phyloP scores from a whole-genome alignment of 2,888 invertebrate genomes.

The Loripinus fragilis region DNA sequence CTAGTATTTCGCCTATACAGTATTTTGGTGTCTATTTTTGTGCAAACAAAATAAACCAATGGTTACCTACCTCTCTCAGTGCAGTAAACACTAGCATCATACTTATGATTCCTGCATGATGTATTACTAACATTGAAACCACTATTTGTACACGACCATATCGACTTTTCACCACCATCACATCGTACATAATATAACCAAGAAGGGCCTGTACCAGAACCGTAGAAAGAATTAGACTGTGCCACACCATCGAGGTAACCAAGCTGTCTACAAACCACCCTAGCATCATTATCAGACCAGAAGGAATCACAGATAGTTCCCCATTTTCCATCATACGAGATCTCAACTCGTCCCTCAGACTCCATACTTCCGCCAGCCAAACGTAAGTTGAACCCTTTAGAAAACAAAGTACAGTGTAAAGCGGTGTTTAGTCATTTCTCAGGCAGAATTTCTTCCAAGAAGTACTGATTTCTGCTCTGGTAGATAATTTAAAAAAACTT shows the following conservation, averaged over 20 bases:
- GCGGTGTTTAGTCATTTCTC: too few species aligned
- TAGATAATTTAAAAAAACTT: too few species aligned
- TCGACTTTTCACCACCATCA: slow-evolving; percentile 68
- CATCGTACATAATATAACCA: slow-evolving; percentile 69
- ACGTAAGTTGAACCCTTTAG: slow-evolving; percentile 60
- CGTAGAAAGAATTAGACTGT: slow-evolving; percentile 61
- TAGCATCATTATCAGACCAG: slow-evolving; percentile 65
- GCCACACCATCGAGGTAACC: slow-evolving; percentile 68
- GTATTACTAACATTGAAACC: slow-evolving; percentile 65
- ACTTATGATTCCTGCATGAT: slow-evolving; percentile 62
- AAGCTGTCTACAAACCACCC: slow-evolving; percentile 69
- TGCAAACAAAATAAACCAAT: too few species aligned
- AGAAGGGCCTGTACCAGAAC: slow-evolving; percentile 63
- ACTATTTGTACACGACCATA: slow-evolving; percentile 68
- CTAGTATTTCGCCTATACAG: too few species aligned
- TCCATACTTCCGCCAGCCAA: slow-evolving; percentile 51
- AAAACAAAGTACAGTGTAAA: too few species aligned
- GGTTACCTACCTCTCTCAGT: slow-evolving; percentile 67
- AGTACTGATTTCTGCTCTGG: too few species aligned
- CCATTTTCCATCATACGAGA: slow-evolving; percentile 67
- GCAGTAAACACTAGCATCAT: slow-evolving; percentile 71
- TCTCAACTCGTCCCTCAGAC: slow-evolving; percentile 65
- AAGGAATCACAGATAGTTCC: slow-evolving; percentile 70
- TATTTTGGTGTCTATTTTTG: too few species aligned
- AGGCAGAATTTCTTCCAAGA: too few species aligned